Conservation (phyloP, 1,140 invertebrate genomes). For the Tetramorium simillimum region DNA sequence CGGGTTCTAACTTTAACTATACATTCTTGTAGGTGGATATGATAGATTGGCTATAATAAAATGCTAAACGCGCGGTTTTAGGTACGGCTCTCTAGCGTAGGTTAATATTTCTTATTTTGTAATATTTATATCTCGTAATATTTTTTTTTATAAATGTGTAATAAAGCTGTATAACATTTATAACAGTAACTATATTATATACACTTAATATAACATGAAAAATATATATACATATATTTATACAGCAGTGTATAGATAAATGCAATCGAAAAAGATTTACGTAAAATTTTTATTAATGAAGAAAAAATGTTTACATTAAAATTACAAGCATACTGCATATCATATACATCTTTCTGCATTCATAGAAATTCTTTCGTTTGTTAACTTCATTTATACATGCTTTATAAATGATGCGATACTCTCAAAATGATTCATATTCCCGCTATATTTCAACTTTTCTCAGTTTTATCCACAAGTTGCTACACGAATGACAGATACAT, state of each 20-base stretch:
- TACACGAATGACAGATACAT: neutral
- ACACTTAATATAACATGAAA: too few relatives aligned
- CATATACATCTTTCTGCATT: neutral
- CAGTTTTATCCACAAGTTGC: neutral
- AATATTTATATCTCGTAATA: neutral
- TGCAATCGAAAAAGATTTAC: neutral
- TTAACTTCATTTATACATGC: neutral
- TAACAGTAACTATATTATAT: neutral
- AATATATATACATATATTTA: neutral
- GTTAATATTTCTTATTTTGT: constrained; percentile 2
- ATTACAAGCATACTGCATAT: neutral
- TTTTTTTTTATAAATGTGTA: neutral
- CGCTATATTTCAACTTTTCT: constrained; percentile 17
- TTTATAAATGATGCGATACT: constrained; percentile 30
- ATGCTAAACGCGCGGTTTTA: neutral
- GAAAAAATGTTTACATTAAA: neutral
- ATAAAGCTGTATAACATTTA: neutral
- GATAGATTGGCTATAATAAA: constrained; percentile 39
- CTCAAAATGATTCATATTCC: constrained; percentile 57
- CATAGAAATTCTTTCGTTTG: constrained; percentile 18
- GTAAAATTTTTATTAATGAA: neutral
- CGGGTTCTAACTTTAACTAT: constrained; percentile 9
- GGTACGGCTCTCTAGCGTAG: neutral
- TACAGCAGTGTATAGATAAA: too few relatives aligned
- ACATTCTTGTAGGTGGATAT: constrained; percentile 5